Evolutionary conservation across 2,797 vertebrate genomes (phyloP).

Genomic region (Peromyscus eremicus): DNA sequence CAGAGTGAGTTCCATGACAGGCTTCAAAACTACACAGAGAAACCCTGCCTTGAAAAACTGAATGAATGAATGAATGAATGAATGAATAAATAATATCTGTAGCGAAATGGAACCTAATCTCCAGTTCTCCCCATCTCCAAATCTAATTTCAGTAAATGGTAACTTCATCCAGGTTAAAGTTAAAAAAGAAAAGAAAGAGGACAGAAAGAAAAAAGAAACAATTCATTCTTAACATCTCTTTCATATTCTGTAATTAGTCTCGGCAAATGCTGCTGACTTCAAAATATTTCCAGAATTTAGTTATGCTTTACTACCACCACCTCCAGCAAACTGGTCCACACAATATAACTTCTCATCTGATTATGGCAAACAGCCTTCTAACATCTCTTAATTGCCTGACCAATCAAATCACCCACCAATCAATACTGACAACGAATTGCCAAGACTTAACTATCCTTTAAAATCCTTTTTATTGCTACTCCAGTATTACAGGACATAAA

Average conservation of each 20-base stretch:
- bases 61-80: too few species aligned
- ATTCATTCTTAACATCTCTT: conserved; percentile 52
- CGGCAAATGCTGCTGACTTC: conserved; percentile 43
- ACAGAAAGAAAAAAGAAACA: neutral
- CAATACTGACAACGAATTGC: conserved; percentile 36
- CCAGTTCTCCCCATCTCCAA: neutral
- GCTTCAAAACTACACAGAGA: too few species aligned
- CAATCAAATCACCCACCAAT: conserved; percentile 1
- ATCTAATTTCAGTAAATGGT: conserved; percentile 54
- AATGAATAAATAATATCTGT: conserved; percentile 29
- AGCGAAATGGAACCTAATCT: conserved; percentile 52
- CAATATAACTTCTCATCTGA: conserved; percentile 16
- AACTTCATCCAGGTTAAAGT: conserved; percentile 36
- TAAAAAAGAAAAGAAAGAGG: neutral
- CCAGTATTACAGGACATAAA: neutral
- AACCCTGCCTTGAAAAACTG: too few species aligned
- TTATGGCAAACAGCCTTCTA: conserved; percentile 18
- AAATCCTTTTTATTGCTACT: conserved; percentile 33
- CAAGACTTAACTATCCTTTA: conserved; percentile 33
- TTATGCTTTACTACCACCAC: neutral
- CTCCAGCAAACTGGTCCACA: conserved; percentile 49
- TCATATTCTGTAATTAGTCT: neutral
- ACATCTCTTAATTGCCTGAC: neutral
- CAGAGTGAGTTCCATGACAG: too few species aligned
- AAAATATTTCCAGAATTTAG: conserved; percentile 50